Conservation (phyloP, 2,797 vertebrate genomes). For the Aulostomus chinensis region DNA sequence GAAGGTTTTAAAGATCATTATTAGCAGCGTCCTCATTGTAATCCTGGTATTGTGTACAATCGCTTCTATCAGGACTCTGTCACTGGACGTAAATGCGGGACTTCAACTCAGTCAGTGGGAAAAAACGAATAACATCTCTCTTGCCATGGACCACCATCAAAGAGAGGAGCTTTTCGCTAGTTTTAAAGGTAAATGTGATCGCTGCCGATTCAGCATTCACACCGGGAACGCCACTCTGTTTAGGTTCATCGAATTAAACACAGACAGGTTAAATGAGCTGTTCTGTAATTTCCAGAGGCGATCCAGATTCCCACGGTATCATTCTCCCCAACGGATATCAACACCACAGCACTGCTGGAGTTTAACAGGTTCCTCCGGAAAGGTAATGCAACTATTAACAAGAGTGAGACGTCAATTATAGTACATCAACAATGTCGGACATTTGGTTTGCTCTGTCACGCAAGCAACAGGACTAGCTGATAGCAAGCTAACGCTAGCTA, state of each 20-base stretch:
- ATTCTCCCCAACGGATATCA: slow-evolving; percentile 70
- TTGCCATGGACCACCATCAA: slow-evolving; percentile 59
- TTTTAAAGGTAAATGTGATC: slow-evolving; percentile 86
- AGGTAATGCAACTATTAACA: slow-evolving; percentile 74
- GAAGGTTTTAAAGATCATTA: slow-evolving; percentile 54
- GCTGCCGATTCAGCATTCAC: background rate
- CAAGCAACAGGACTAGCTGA: too few relatives aligned
- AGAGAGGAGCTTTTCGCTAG: slow-evolving; percentile 70
- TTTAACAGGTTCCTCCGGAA: slow-evolving; percentile 82
- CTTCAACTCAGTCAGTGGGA: slow-evolving; percentile 77
- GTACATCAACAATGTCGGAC: too few relatives aligned
- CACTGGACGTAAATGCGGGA: slow-evolving; percentile 72
- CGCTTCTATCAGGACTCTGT: slow-evolving; percentile 67
- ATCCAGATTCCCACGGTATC: slow-evolving; percentile 92
- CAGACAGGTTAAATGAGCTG: too few relatives aligned
- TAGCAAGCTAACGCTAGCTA: too few relatives aligned
- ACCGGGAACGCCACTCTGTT: too few relatives aligned
- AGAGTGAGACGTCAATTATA: too few relatives aligned
- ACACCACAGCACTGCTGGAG: slow-evolving; percentile 83
- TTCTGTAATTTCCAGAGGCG: slow-evolving; percentile 76
- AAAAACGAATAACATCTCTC: slow-evolving; percentile 53
- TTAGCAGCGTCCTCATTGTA: slow-evolving; percentile 23
- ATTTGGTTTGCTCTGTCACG: too few relatives aligned
- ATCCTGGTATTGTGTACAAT: slow-evolving; percentile 40
- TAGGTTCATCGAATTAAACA: too few relatives aligned